phyloP scores from a whole-genome alignment of 2,888 invertebrate species.

The Platerodrilus igneus region DNA sequence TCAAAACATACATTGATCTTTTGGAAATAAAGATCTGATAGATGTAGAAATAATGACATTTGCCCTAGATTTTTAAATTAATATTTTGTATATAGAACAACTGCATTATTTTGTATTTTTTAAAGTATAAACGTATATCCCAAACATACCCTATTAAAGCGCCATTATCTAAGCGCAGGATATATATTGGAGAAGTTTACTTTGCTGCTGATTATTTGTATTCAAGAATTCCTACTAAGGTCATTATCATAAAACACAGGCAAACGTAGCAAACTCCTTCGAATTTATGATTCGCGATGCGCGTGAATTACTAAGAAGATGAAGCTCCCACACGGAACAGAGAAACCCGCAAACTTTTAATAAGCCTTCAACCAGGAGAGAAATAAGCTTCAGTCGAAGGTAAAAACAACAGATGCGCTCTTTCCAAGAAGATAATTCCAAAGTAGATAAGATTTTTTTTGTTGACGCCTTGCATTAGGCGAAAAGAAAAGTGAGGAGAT shows the following conservation, averaged over 20 bases:
- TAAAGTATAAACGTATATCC: too few species aligned
- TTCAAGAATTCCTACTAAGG: conserved; percentile 27
- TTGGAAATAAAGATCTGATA: too few species aligned
- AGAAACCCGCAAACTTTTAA: conserved; percentile 19
- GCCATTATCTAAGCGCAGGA: too few species aligned
- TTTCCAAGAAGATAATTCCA: conserved; percentile 13
- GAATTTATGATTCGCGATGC: conserved; percentile 20
- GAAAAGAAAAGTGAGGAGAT: too few species aligned
- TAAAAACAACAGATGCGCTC: conserved; percentile 22
- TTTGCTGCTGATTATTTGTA: conserved; percentile 28
- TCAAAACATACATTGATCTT: too few species aligned
- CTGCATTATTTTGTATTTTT: too few species aligned
- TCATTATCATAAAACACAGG: conserved; percentile 24
- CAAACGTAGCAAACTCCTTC: conserved; percentile 20
- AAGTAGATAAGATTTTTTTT: conserved; percentile 18
- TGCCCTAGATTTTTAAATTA: too few species aligned
- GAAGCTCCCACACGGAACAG: conserved; percentile 17
- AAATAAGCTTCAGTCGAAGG: conserved; percentile 20
- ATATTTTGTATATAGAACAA: too few species aligned
- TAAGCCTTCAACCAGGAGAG: conserved; percentile 17
- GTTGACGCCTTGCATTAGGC: too few species aligned
- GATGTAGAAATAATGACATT: too few species aligned
- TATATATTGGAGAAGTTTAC: too few species aligned
- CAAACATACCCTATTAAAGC: too few species aligned
- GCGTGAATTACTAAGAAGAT: conserved; percentile 18